Evolutionary conservation across 2,797 vertebrate genomes (phyloP).

Genomic region (Sebastolobus alascanus): DNA sequence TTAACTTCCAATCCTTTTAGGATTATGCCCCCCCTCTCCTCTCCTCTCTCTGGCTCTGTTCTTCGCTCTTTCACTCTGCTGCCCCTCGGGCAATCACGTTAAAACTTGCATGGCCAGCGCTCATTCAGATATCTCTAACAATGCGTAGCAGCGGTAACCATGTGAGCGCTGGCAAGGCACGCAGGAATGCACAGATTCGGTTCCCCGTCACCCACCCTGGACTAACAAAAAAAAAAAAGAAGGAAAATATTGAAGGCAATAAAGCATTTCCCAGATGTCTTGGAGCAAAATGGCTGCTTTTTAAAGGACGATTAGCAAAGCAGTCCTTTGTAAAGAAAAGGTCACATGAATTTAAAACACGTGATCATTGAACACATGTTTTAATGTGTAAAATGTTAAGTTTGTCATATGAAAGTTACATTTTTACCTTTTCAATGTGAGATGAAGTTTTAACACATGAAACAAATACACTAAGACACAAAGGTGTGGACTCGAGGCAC

Average conservation of each 20-base stretch:
- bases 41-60: conserved; percentile 68
- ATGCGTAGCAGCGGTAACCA: conserved; percentile 94
- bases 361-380: background rate
- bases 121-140: conserved; percentile 96
- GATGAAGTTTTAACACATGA: background rate
- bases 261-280: conserved; percentile 39
- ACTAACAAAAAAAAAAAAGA: conserved; percentile 1
- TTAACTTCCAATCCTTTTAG: conserved; percentile 86
- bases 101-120: conserved; percentile 94
- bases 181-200: conserved; percentile 95
- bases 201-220: conserved; percentile 85
- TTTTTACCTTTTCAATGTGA: background rate
- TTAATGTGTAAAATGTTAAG: background rate
- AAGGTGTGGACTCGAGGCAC: background rate
- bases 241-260: conserved; percentile 49
- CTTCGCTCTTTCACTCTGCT: conserved; percentile 85
- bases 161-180: conserved; percentile 92
- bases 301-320: conserved; percentile 7
- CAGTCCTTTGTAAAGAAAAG: background rate
- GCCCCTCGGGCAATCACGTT: conserved; percentile 93
- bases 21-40: conserved; percentile 80
- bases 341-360: background rate
- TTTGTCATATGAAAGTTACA: background rate
- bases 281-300: conserved; percentile 18
- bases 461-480: background rate